phyloP scores from a whole-genome alignment of 2,888 invertebrate genomes.

The Agapetus fuscipes region DNA sequence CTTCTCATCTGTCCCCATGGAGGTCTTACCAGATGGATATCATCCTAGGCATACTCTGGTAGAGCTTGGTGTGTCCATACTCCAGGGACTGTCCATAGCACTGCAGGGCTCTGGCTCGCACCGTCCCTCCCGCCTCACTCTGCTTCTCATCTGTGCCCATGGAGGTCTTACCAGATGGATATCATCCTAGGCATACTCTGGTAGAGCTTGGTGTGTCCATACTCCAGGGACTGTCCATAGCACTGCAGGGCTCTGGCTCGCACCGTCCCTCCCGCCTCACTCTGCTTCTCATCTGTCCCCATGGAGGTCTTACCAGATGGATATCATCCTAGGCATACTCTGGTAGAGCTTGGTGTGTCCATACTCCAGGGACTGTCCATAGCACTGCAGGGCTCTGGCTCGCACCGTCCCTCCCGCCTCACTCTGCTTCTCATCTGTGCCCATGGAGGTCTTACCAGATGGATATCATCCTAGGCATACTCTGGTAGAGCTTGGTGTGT shows the following conservation, averaged over 20 bases:
- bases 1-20: too few relatives aligned
- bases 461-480: conserved; percentile 87
- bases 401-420: conserved; percentile 49
- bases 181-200: conserved; percentile 93
- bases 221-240: conserved; percentile 67
- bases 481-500: conserved; percentile 86
- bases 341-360: conserved; percentile 90
- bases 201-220: conserved; percentile 83
- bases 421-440: conserved; percentile 45
- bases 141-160: conserved; percentile 47
- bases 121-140: conserved; percentile 42
- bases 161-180: conserved; percentile 78
- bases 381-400: conserved; percentile 55
- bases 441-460: conserved; percentile 71
- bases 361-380: conserved; percentile 66
- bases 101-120: conserved; percentile 57
- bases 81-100: conserved; percentile 66
- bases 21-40: conserved; percentile 85
- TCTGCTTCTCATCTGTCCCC: conserved; percentile 45
- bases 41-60: conserved; percentile 92
- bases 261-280: conserved; percentile 44
- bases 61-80: conserved; percentile 81
- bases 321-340: conserved; percentile 88
- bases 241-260: conserved; percentile 57
- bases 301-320: conserved; percentile 75